phyloP scores from a whole-genome alignment of 2,797 vertebrate genomes.

The Cryptoprocta ferox region DNA sequence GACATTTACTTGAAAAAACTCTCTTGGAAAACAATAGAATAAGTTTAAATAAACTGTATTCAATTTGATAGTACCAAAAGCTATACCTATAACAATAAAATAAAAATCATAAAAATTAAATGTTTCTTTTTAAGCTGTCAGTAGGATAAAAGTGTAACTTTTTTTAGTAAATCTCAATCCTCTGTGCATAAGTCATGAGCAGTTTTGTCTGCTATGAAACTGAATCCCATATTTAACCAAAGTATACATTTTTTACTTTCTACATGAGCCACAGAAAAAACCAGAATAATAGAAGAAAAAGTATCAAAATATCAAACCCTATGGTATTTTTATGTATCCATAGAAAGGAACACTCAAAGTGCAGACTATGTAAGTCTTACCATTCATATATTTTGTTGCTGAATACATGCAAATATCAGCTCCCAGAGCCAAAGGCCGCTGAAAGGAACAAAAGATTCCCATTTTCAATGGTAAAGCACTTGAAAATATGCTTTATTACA shows the following conservation, averaged over 20 bases:
- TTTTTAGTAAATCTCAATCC: neutral
- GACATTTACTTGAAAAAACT: neutral
- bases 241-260: neutral
- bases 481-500: neutral
- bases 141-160: neutral
- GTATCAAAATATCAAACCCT: neutral
- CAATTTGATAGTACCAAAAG: neutral
- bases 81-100: neutral
- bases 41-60: conserved; percentile 1
- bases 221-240: conserved; percentile 33
- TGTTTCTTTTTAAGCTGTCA: neutral
- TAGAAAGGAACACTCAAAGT: neutral
- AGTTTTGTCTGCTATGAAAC: conserved; percentile 2
- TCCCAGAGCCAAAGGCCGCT: conserved; percentile 94
- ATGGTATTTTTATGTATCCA: neutral
- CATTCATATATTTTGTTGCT: conserved; percentile 98
- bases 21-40: neutral
- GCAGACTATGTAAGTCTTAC: conserved; percentile 81
- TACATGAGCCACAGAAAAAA: conserved; percentile 12
- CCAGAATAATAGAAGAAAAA: neutral
- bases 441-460: conserved; percentile 58
- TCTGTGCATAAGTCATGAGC: conserved; percentile 1
- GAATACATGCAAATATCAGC: conserved; percentile 97
- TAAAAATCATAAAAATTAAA: conserved; percentile 14
- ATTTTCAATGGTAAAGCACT: conserved; percentile 6